These are phyloP conservation scores for Tetheella fluctuosa DNA, from an alignment of 2,888 invertebrate species.

Conservation along the genomic window DNA sequence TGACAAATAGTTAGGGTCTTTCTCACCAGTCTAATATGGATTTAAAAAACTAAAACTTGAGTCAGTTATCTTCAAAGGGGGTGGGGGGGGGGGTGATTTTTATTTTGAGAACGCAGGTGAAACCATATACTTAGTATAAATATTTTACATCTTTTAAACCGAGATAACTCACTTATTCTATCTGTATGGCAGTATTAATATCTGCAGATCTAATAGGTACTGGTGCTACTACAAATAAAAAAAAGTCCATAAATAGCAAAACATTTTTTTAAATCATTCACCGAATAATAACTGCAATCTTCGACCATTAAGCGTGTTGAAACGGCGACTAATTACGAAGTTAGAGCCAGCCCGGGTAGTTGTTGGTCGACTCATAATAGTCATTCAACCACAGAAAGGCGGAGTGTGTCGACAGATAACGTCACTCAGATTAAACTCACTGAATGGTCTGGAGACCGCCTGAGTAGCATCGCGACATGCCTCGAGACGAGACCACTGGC, in stretches of 20 bases:
- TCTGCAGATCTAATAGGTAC: neutral
- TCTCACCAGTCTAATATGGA: too few species aligned
- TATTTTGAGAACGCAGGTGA: too few species aligned
- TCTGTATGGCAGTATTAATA: too few species aligned
- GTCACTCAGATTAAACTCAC: constrained; percentile 48
- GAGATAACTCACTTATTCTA: too few species aligned
- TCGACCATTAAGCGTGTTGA: constrained; percentile 36
- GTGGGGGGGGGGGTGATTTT: too few species aligned
- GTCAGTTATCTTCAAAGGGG: too few species aligned
- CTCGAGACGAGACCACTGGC: neutral
- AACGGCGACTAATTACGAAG: constrained; percentile 53
- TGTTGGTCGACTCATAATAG: constrained; percentile 31
- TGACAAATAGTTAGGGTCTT: too few species aligned
- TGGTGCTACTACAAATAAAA: neutral
- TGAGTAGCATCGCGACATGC: constrained; percentile 9
- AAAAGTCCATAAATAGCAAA: neutral
- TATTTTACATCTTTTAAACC: too few species aligned
- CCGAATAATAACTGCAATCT: constrained; percentile 32
- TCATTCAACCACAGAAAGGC: constrained; percentile 25
- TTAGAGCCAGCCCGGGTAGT: constrained; percentile 30
- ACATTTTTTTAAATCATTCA: neutral
- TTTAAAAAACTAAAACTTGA: too few species aligned
- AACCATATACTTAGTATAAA: too few species aligned
- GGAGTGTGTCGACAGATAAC: constrained; percentile 37
- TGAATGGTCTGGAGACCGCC: constrained; percentile 41